Conservation (phyloP, 2,888 invertebrate species). For the Andrena minutula region DNA sequence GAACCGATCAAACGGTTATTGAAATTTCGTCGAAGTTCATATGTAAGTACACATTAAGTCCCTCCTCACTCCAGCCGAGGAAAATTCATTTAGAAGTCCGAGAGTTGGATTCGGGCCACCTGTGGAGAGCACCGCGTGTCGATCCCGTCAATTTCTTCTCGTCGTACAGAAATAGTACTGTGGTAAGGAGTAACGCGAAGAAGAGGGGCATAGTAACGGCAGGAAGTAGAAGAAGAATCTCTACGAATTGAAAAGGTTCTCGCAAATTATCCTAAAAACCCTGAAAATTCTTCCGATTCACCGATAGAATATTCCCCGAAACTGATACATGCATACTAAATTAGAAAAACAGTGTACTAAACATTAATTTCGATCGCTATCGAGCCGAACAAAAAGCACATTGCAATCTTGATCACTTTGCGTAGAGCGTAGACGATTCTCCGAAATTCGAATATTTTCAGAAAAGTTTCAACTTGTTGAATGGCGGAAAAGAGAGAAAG, state of each 20-base stretch:
- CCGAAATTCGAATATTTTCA: not conserved
- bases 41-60: no score
- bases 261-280: not conserved
- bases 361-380: no score
- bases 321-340: not conserved
- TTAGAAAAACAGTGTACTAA: not conserved
- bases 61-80: no score
- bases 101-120: constrained; percentile 65
- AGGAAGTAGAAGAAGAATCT: not conserved
- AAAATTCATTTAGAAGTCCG: not conserved
- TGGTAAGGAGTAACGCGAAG: not conserved
- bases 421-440: not conserved
- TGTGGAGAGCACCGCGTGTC: constrained; percentile 58
- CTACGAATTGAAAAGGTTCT: not conserved
- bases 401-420: not conserved
- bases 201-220: not conserved
- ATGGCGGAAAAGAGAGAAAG: no score
- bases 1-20: no score
- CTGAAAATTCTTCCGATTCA: not conserved
- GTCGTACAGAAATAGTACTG: not conserved
- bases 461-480: no score
- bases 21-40: no score
- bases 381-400: not conserved
- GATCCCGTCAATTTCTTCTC: not conserved
- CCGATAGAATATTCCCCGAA: not conserved